These are phyloP conservation scores for Eriosoma lanigerum DNA, from an alignment of 1,140 invertebrate genomes.

Conservation along the genomic window DNA sequence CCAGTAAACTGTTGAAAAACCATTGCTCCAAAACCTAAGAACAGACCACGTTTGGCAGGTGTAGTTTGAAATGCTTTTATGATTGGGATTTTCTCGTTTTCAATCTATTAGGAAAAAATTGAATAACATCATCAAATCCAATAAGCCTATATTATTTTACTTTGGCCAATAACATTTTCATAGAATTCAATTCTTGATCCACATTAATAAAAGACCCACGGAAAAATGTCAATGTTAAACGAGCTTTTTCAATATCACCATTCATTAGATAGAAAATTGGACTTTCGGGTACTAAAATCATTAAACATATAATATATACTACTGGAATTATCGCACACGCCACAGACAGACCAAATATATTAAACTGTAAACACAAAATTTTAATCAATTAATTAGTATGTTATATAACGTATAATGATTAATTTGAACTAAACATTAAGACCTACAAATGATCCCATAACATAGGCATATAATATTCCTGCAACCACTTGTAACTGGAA, in stretches of 20 bases:
- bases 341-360: conserved; percentile 68
- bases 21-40: conserved; percentile 77
- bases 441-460: conserved; percentile 59
- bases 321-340: conserved; percentile 69
- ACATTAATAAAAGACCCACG: conserved; percentile 62
- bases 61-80: conserved; percentile 63
- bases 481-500: conserved; percentile 64
- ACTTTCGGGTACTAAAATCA: conserved; percentile 80
- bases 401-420: conserved; percentile 50
- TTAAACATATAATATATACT: conserved; percentile 62
- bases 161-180: conserved; percentile 16
- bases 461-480: conserved; percentile 67
- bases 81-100: conserved; percentile 60
- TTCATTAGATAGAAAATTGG: conserved; percentile 70
- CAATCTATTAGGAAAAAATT: conserved; percentile 52
- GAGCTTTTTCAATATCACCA: conserved; percentile 62
- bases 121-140: neutral
- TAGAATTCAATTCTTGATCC: neutral
- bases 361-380: conserved; percentile 57
- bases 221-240: conserved; percentile 66
- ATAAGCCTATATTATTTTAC: neutral
- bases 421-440: conserved; percentile 54
- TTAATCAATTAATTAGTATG: too few species aligned
- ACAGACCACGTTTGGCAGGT: conserved; percentile 68
- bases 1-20: conserved; percentile 83